These are phyloP conservation scores for Arctia plantaginis DNA, from an alignment of 2,888 invertebrate species.

Conservation along the genomic window DNA sequence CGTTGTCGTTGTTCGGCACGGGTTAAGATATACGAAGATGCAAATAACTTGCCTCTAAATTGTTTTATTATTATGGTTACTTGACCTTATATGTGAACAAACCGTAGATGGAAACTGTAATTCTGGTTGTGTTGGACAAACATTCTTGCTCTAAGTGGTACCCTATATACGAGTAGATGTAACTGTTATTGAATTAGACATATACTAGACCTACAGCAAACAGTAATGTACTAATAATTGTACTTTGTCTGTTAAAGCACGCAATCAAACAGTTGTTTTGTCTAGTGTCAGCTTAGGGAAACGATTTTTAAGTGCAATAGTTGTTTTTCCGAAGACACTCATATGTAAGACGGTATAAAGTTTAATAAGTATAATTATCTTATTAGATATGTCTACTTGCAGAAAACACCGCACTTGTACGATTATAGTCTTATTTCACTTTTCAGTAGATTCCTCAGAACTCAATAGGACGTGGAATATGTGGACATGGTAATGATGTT, in stretches of 20 bases:
- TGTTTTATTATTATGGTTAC: constrained; percentile 22
- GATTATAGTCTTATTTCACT: no score
- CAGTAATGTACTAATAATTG: neutral
- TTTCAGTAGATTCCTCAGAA: neutral
- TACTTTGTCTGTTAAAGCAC: neutral
- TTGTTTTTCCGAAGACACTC: no score
- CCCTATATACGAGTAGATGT: neutral
- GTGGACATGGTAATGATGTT: neutral
- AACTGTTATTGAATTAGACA: neutral
- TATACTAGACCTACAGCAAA: neutral
- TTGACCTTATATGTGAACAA: constrained; percentile 14
- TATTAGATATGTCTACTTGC: no score
- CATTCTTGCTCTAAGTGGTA: constrained; percentile 1
- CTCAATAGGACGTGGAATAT: neutral
- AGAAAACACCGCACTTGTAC: no score
- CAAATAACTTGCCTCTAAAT: constrained; percentile 24
- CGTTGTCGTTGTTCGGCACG: constrained; percentile 61
- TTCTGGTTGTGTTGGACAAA: constrained; percentile 4
- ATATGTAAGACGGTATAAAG: no score
- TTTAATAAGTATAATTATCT: no score
- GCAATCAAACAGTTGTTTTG: neutral
- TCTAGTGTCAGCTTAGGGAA: no score
- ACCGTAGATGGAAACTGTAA: constrained; percentile 10
- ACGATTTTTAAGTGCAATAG: no score
- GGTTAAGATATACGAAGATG: constrained; percentile 50